A percentile compares a stretch with the other conserved stretches of the same genome.
Conservation (phyloP, 2,113 vertebrate species). For the Marmota flaviventris region DNA sequence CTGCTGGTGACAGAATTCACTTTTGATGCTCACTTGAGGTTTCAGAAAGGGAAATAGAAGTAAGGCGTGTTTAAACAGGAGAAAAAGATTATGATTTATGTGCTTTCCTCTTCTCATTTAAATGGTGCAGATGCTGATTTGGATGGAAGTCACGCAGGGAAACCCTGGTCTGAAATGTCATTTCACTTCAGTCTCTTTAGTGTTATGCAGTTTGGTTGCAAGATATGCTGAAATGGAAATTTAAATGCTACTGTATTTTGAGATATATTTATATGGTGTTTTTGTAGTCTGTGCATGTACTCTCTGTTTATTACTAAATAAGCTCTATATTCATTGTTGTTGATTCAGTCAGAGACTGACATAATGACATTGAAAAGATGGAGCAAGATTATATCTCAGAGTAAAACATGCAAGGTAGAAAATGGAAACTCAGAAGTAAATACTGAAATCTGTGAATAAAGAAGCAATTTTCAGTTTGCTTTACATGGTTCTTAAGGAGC, state of each 20-base stretch:
- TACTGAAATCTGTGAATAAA: conserved; percentile 72
- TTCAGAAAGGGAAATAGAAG: neutral
- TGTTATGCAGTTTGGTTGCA: conserved; percentile 30
- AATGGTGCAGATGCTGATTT: conserved; percentile 15
- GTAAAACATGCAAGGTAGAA: conserved; percentile 71
- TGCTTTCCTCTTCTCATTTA: conserved; percentile 64
- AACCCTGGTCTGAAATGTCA: conserved; percentile 71
- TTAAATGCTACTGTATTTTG: conserved; percentile 55
- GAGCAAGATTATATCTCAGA: conserved; percentile 65
- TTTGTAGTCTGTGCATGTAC: conserved; percentile 52
- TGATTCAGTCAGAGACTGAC: conserved; percentile 64
- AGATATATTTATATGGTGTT: conserved; percentile 43
- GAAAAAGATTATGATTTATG: conserved; percentile 66
- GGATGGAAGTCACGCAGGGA: conserved; percentile 8
- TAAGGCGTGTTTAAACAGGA: neutral
- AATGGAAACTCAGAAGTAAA: conserved; percentile 74
- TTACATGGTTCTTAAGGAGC: conserved; percentile 80
- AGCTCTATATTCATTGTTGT: conserved; percentile 44
- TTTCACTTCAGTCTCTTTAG: conserved; percentile 54
- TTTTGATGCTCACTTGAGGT: conserved; percentile 19
- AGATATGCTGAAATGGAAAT: conserved; percentile 59
- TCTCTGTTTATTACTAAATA: conserved; percentile 74
- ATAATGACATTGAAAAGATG: conserved; percentile 75
- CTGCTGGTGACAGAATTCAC: neutral
- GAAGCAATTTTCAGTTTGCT: conserved; percentile 72